Evolutionary conservation across 1,140 invertebrate species (phyloP).

Genomic region (Dryas iulia): DNA sequence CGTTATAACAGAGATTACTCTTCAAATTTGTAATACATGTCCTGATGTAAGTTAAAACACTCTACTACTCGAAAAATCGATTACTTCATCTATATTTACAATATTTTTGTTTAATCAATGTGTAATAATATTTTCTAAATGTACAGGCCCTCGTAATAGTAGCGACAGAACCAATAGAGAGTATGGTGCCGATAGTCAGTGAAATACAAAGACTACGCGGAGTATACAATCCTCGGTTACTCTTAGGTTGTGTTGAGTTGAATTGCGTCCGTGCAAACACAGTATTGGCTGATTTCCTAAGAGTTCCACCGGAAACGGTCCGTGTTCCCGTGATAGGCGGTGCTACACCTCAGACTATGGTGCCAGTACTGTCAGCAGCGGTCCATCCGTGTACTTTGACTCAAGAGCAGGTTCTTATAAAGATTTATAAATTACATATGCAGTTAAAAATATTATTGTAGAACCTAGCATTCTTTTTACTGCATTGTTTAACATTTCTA

Average conservation of each 20-base stretch:
- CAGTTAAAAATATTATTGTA: too few relatives aligned
- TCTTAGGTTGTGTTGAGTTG: constrained; percentile 90
- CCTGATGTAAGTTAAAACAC: constrained; percentile 71
- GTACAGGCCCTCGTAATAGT: constrained; percentile 58
- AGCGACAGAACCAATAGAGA: constrained; percentile 82
- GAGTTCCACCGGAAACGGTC: constrained; percentile 84
- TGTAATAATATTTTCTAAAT: too few relatives aligned
- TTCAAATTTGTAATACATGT: constrained; percentile 74
- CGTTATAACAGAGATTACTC: constrained; percentile 72
- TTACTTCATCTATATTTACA: too few relatives aligned
- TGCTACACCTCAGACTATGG: constrained; percentile 87
- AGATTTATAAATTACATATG: too few relatives aligned
- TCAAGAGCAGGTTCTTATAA: constrained; percentile 58
- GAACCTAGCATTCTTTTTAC: too few relatives aligned
- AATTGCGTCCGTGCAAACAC: constrained; percentile 89
- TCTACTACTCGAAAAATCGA: too few relatives aligned
- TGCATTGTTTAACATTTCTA: too few relatives aligned
- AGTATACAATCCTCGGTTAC: constrained; percentile 84
- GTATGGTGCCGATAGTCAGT: constrained; percentile 81
- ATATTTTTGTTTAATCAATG: too few relatives aligned
- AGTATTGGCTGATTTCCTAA: constrained; percentile 81
- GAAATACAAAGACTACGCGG: constrained; percentile 82
- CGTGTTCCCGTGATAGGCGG: constrained; percentile 92
- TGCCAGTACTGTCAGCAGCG: constrained; percentile 89
- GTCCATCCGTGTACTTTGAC: constrained; percentile 72